A percentile compares a stretch with the other conserved stretches of the same genome.
Evolutionary conservation across 1,140 invertebrate species (phyloP).

Genomic region (Leptopilina clavipes): DNA sequence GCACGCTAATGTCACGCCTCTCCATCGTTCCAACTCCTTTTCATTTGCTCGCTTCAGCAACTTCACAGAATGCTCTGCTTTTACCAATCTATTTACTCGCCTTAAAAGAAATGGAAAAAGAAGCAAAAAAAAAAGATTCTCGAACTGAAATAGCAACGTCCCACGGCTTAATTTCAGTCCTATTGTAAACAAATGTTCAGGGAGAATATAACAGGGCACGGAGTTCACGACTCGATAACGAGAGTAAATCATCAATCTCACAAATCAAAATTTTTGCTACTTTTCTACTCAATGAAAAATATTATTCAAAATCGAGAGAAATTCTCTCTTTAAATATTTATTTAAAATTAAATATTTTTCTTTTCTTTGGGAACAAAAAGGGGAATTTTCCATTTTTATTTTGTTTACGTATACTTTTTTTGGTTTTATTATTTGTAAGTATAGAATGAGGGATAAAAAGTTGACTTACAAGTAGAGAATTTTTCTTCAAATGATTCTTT

Average conservation of each 20-base stretch:
- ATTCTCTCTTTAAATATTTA: too few relatives aligned
- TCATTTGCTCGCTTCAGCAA: slow-evolving; percentile 15
- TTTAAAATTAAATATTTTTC: too few relatives aligned
- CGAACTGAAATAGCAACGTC: slow-evolving; percentile 29
- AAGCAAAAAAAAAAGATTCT: neutral
- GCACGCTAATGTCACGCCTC: slow-evolving; percentile 67
- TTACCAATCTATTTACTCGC: neutral
- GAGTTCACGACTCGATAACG: neutral
- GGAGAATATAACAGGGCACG: neutral
- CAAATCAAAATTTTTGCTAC: too few relatives aligned
- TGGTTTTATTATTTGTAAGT: too few relatives aligned
- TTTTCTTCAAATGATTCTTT: neutral
- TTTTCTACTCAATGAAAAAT: too few relatives aligned
- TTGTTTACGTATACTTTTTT: too few relatives aligned
- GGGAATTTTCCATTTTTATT: too few relatives aligned
- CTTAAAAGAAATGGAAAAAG: neutral
- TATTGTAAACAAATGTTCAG: slow-evolving; percentile 28
- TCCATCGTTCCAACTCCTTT: slow-evolving; percentile 41
- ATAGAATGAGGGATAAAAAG: neutral
- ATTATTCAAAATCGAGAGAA: too few relatives aligned
- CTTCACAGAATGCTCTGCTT: neutral
- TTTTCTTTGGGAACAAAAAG: too few relatives aligned
- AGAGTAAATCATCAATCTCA: neutral
- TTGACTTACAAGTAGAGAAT: neutral
- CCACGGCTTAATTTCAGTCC: slow-evolving; percentile 26